Base-by-base conservation (phyloP, 2,888 invertebrate genomes). In the Lucinisca nassula region DNA sequence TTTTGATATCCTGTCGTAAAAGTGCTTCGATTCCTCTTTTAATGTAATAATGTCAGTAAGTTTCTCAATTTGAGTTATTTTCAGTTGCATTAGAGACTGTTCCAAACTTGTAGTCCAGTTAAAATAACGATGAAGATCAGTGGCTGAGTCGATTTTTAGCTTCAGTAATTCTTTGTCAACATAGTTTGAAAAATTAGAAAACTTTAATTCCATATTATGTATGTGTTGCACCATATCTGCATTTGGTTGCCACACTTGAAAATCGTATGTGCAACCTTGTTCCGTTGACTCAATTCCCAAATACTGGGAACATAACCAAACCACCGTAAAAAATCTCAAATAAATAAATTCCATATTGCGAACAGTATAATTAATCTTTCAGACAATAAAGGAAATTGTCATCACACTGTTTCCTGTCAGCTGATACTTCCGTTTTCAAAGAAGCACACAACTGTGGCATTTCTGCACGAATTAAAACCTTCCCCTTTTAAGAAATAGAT, bases 161-260 rank as follows among this genome's bases (percentile, higher is more conserved):
- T 87, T 74, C 6, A 92, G 67, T n/a, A 93, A 82, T 76, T 91
- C 91, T 49, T 88, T 91, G 67, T 90, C 91, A 24, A 92, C 79
- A 80, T 92, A 92, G 21, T 83, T 89, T 8, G 93, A 91, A 38
- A 95, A 82, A 78, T 94, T 93, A 17, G 89, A 84, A 77, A 91
- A 91, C 30, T 91, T 87, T 1, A 90, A 73, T 49, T 95, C 94
- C 74, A 95, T 77, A 27, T 90, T 84, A 32, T 91, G 89, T 79
- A 95, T 84, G 67, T 92, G 89, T 35, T 88, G 81, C 21, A 94
- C 61, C 17, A 95, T 92, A 77, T 96, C 93, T 49, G 93, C 89
- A 38, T 94, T 94, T 8, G 96, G 95, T n/a, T 94, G 92, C 96
- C 96, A 95, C 10, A 95, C 95, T 67, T 95, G 91, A 79, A 95